These are phyloP conservation scores for Australoheros scitulus DNA, from an alignment of 2,113 vertebrate species.

Conservation along the genomic window DNA sequence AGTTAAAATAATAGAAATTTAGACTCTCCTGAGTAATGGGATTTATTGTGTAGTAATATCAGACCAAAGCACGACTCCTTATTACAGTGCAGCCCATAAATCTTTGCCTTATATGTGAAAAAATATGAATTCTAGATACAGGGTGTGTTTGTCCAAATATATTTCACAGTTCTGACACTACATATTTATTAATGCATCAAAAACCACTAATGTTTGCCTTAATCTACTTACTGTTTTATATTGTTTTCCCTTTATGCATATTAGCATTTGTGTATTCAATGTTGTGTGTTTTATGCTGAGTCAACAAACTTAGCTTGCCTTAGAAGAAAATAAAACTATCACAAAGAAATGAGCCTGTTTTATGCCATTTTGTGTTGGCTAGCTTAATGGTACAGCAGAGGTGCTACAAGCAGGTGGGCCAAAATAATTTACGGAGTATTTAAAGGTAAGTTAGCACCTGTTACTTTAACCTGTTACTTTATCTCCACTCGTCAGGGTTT, in stretches of 20 bases:
- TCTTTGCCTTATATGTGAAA: not conserved
- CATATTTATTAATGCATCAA: not conserved
- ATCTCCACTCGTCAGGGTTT: too few relatives aligned
- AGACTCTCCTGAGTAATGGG: not conserved
- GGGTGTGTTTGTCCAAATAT: not conserved
- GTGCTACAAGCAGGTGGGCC: too few relatives aligned
- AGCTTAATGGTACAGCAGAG: too few relatives aligned
- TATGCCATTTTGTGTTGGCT: too few relatives aligned
- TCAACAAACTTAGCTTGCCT: not conserved
- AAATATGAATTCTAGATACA: not conserved
- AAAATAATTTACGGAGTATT: too few relatives aligned
- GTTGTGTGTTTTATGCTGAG: slow-evolving; percentile 15
- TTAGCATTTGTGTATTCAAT: slow-evolving; percentile 2
- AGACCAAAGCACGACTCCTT: not conserved
- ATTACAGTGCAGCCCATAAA: not conserved
- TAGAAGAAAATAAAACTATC: slow-evolving; percentile 44
- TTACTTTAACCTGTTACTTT: too few relatives aligned
- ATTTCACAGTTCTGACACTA: not conserved
- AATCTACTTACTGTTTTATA: slow-evolving; percentile 7
- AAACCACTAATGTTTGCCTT: slow-evolving; percentile 37
- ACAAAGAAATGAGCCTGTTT: not conserved
- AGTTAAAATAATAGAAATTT: not conserved
- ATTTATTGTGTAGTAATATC: not conserved
- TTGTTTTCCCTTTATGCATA: not conserved
- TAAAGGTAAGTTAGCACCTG: too few relatives aligned